phyloP scores from a whole-genome alignment of 2,888 invertebrate genomes.

The Nebria salina region DNA sequence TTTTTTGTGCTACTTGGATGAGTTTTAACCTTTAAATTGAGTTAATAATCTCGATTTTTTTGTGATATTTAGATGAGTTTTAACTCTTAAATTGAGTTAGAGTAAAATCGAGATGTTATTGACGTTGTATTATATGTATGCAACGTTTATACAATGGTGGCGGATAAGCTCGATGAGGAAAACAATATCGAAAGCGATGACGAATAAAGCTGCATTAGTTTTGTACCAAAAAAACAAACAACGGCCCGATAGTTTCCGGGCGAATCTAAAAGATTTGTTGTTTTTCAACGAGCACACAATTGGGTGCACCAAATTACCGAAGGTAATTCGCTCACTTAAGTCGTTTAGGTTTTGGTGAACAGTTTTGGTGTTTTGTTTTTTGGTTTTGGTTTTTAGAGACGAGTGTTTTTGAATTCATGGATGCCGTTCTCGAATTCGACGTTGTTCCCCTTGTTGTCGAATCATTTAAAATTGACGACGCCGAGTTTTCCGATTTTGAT shows the following conservation, averaged over 20 bases:
- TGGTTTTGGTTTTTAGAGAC: too few species aligned
- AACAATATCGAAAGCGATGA: constrained; percentile 68
- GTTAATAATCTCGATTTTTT: too few species aligned
- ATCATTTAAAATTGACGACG: constrained; percentile 32
- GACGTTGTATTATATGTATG: constrained; percentile 84
- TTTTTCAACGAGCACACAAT: constrained; percentile 66
- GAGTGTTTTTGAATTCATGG: constrained; percentile 33
- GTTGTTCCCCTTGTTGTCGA: constrained; percentile 27
- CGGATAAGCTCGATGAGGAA: constrained; percentile 75
- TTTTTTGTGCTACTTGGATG: too few species aligned
- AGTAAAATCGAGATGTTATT: constrained; percentile 69
- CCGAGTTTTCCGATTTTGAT: constrained; percentile 41
- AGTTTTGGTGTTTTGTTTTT: too few species aligned
- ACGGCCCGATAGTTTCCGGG: constrained; percentile 51
- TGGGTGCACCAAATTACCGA: constrained; percentile 68
- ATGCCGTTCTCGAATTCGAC: constrained; percentile 37
- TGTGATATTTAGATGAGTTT: too few species aligned
- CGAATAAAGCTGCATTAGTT: constrained; percentile 59
- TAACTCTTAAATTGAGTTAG: background rate
- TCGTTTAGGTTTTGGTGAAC: background rate
- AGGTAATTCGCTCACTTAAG: constrained; percentile 59
- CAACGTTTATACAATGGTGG: constrained; percentile 85
- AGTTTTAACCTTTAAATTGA: too few species aligned
- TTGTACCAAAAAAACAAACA: constrained; percentile 52
- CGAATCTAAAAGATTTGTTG: constrained; percentile 68